Percentiles rank a stretch among this genome's conserved stretches.
Evolutionary conservation across 1,140 invertebrate genomes (phyloP).

Genomic region (Prorops nasuta): DNA sequence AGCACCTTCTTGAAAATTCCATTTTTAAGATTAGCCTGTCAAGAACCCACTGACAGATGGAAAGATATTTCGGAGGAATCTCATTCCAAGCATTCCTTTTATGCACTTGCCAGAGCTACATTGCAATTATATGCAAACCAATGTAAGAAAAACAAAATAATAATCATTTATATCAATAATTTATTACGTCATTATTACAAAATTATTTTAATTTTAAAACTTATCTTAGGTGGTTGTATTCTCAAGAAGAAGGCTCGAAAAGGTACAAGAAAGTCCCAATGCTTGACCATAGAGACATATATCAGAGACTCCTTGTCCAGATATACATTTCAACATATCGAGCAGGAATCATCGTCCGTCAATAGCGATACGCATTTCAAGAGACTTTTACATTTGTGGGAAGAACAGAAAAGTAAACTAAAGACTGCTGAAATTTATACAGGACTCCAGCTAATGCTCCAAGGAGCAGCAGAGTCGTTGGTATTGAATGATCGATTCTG

Average conservation of each 20-base stretch:
- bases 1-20: constrained; percentile 57
- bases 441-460: constrained; percentile 46
- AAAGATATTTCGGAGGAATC: constrained; percentile 43
- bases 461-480: constrained; percentile 45
- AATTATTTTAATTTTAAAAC: too few relatives aligned
- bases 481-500: constrained; percentile 42
- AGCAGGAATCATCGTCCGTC: neutral
- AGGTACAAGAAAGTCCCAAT: constrained; percentile 56
- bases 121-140: constrained; percentile 59
- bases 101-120: constrained; percentile 62
- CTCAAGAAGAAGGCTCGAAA: constrained; percentile 61
- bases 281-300: constrained; percentile 57
- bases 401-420: constrained; percentile 30
- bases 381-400: constrained; percentile 32
- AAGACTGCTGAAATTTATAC: constrained; percentile 40
- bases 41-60: constrained; percentile 55
- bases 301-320: constrained; percentile 48
- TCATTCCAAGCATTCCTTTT: constrained; percentile 57
- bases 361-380: neutral
- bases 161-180: too few relatives aligned
- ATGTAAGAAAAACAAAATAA: too few relatives aligned
- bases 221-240: constrained; percentile 55
- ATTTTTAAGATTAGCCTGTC: constrained; percentile 69
- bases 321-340: constrained; percentile 29
- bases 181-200: too few relatives aligned